These are phyloP conservation scores for Phorcus lineatus DNA, from an alignment of 2,888 invertebrate genomes.

Conservation along the genomic window DNA sequence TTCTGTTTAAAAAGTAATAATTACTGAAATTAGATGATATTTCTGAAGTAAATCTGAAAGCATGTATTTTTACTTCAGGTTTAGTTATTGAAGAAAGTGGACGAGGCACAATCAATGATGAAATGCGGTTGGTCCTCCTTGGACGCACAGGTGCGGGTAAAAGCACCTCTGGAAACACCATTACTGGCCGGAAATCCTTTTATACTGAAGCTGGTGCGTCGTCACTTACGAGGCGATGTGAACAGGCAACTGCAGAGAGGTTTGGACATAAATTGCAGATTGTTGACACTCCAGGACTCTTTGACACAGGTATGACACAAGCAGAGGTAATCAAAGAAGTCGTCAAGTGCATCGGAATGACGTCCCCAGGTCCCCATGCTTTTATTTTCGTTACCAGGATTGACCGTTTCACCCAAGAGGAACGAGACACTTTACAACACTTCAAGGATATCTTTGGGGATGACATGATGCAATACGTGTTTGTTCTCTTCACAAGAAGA, in stretches of 20 bases:
- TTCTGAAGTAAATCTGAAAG: too few species aligned
- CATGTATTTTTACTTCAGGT: too few species aligned
- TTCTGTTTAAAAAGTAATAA: too few species aligned
- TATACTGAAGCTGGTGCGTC: constrained; percentile 18
- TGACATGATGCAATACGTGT: constrained; percentile 23
- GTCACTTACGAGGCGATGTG: constrained; percentile 29
- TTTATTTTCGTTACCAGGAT: constrained; percentile 24
- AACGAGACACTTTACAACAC: constrained; percentile 34
- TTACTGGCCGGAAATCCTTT: constrained; percentile 21
- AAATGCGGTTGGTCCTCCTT: constrained; percentile 34
- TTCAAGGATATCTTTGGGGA: constrained; percentile 31
- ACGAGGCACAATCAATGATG: background rate
- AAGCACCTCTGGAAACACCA: constrained; percentile 37
- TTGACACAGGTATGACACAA: constrained; percentile 37
- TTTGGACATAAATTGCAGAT: constrained; percentile 25
- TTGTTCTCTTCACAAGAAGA: constrained; percentile 36
- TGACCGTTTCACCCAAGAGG: constrained; percentile 38
- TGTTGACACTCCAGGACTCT: constrained; percentile 39
- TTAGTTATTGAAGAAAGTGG: too few species aligned
- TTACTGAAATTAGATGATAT: too few species aligned
- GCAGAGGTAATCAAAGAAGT: constrained; percentile 27
- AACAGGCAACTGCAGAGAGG: constrained; percentile 2
- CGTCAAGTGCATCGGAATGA: background rate
- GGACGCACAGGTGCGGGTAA: constrained; percentile 39
- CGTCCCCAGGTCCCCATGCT: constrained; percentile 17